Evolutionary conservation across 2,888 invertebrate genomes (phyloP), one percentile per base, ranked within the genome.

Genomic region (Dysmachus trigonus): DNA sequence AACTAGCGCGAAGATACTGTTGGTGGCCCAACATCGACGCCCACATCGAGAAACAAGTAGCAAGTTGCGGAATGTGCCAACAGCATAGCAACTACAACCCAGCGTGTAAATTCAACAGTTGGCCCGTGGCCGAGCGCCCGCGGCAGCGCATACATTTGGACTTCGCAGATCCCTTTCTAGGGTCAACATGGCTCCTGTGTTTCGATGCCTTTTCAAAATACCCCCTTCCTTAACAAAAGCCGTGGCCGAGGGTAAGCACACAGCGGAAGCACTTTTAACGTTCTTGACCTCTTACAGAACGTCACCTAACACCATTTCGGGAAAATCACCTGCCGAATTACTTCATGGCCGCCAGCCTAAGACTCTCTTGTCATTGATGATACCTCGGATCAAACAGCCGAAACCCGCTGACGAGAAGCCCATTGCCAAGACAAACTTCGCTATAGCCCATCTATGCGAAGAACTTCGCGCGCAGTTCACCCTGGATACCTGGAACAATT

Each of bases 1-100:
- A 86, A 51, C 72, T 79, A 0, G 86, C 86, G 18, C 81, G 85
- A 7, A 51, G 77, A 10, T 85, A 87, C 53, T 87, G 85, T n/a
- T 85, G 86, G 86, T 87, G 76, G 81, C 86, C 85, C 13, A 31
- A 74, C 6, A 87, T 85, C 4, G 82, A 82, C 7, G 10, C 18
- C 38, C 72, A 18, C 62, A 87, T 87, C 2, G 81, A 87, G 22
- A 33, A 30, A 13, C 38, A 38, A 38, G 38, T 38, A 8, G 38
- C 13, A 38, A 38, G 3, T 13, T 38, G 38, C 38, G 38, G 13
- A 10, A 38, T 38, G 10, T 38, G 38, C 1, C 38, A 38, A 38
- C 38, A 38, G 38, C 38, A 38, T 8, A 13, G 13, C 13, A 13
- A 8, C 38, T 38, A 38, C 3, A 38, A 38, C 13, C 38, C 38